These are phyloP conservation scores for Anolis sagrei DNA, from an alignment of 2,113 vertebrate genomes.

Conservation along the genomic window DNA sequence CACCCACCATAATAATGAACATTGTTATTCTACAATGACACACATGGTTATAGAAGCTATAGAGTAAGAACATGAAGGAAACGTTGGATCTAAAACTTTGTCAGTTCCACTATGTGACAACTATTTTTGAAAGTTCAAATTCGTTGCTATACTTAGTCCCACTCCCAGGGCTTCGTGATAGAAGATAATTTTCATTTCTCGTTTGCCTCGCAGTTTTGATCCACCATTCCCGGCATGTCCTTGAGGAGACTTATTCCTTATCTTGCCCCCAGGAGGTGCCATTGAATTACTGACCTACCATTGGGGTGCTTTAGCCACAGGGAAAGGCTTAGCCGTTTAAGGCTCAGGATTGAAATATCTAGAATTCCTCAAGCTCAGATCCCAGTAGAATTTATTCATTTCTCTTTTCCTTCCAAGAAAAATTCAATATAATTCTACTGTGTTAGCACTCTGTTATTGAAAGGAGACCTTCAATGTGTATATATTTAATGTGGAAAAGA, in stretches of 20 bases:
- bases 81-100: not conserved
- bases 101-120: not conserved
- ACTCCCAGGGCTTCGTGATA: not conserved
- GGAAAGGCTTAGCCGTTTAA: not conserved
- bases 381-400: not conserved
- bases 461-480: constrained; percentile 19
- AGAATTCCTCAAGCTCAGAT: not conserved
- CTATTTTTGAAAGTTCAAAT: not conserved
- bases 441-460: not conserved
- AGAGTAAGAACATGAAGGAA: not conserved
- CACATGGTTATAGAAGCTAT: not conserved
- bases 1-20: not conserved
- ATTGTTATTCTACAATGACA: not conserved
- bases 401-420: constrained; percentile 11
- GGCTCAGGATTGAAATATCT: constrained; percentile 15
- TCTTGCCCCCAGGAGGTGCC: constrained; percentile 8
- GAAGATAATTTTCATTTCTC: constrained; percentile 15
- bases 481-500: constrained; percentile 30
- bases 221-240: not conserved
- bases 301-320: constrained; percentile 4
- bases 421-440: not conserved
- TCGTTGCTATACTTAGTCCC: not conserved
- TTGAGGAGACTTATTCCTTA: constrained; percentile 11
- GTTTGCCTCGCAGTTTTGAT: constrained; percentile 37
- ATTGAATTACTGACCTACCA: constrained; percentile 17